Conservation (phyloP, 2,888 invertebrate genomes). For the Lutraria lutraria region DNA sequence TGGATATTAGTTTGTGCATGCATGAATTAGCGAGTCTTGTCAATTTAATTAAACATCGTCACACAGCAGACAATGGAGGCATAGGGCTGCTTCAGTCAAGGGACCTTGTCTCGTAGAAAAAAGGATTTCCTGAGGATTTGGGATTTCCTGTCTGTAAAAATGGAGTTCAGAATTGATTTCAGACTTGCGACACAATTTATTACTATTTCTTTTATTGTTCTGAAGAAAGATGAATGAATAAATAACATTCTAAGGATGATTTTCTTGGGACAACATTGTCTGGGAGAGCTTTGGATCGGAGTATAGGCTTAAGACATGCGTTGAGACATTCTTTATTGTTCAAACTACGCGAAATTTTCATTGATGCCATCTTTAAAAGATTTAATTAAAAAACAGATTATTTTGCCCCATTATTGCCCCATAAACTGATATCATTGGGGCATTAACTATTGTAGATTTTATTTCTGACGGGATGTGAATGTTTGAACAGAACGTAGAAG, state of each 20-base stretch:
- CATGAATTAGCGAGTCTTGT: conserved; percentile 53
- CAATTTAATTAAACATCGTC: conserved; percentile 61
- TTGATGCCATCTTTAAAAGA: conserved; percentile 10
- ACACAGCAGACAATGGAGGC: conserved; percentile 46
- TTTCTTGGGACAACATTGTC: conserved; percentile 1
- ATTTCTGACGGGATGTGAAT: neutral
- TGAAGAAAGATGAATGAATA: conserved; percentile 7
- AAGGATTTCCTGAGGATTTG: conserved; percentile 38
- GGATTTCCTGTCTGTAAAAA: conserved; percentile 32
- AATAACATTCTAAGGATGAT: neutral
- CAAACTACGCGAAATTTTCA: neutral
- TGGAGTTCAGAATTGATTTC: conserved; percentile 14
- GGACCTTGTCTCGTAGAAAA: conserved; percentile 21
- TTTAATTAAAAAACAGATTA: conserved; percentile 18
- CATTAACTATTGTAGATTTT: neutral
- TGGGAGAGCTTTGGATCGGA: neutral
- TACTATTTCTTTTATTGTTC: neutral
- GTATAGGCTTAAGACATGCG: conserved; percentile 9
- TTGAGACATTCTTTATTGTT: neutral
- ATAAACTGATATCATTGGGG: neutral
- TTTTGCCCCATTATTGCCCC: neutral
- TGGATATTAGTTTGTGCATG: conserved; percentile 44
- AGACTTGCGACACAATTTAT: conserved; percentile 11
- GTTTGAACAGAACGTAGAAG: neutral
- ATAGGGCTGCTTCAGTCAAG: conserved; percentile 26